These are phyloP conservation scores for Apodemus sylvaticus DNA, from an alignment of 2,113 vertebrate species.

Conservation along the genomic window DNA sequence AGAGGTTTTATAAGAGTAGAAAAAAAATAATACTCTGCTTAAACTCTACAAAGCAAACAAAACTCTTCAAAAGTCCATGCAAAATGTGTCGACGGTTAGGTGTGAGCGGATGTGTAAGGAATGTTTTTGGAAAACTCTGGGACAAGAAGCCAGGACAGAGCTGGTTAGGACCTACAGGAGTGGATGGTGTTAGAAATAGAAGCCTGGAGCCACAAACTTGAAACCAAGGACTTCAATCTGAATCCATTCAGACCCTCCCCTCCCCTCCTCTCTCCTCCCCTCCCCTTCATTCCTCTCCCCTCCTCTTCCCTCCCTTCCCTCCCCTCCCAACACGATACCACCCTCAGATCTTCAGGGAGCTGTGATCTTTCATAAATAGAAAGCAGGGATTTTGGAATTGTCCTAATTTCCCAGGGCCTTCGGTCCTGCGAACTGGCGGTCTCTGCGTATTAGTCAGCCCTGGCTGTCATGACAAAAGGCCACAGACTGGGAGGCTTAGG, in stretches of 20 bases:
- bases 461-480: constrained; percentile 27
- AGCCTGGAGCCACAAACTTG: constrained; percentile 25
- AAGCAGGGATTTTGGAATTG: constrained; percentile 17
- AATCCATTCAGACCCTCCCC: neutral
- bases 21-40: constrained; percentile 66
- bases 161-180: neutral
- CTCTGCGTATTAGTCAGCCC: neutral
- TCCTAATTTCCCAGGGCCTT: neutral
- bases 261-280: neutral
- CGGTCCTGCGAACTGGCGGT: constrained; percentile 34
- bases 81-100: constrained; percentile 41
- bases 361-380: neutral
- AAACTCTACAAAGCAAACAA: constrained; percentile 67
- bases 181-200: neutral
- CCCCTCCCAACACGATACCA: neutral
- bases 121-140: constrained; percentile 50
- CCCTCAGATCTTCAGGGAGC: constrained; percentile 32
- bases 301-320: neutral
- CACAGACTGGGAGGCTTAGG: constrained; percentile 17
- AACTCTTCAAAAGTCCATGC: constrained; percentile 49
- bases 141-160: neutral
- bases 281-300: neutral
- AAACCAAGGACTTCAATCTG: neutral
- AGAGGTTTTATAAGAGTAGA: constrained; percentile 60
- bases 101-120: constrained; percentile 59